These are phyloP conservation scores for Oceanodroma leucorhoa DNA, from an alignment of 2,797 vertebrate genomes.

Conservation along the genomic window DNA sequence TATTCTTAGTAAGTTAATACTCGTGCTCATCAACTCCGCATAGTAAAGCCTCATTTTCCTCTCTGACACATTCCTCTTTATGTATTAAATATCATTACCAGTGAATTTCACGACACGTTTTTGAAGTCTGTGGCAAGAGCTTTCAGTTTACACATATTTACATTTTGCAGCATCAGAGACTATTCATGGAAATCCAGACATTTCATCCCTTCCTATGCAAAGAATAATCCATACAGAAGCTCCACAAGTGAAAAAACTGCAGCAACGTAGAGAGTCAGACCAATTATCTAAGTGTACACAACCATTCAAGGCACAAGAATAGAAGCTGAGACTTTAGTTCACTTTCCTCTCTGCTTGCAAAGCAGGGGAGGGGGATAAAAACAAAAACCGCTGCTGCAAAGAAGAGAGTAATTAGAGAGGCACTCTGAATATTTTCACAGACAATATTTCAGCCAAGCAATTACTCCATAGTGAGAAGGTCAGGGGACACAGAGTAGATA, in stretches of 20 bases:
- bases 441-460: background rate
- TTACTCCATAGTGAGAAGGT: background rate
- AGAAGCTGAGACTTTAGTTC: background rate
- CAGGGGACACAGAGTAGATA: background rate
- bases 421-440: conserved; percentile 9
- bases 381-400: background rate
- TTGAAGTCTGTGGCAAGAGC: conserved; percentile 11
- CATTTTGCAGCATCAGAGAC: background rate
- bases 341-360: background rate
- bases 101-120: background rate
- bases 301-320: background rate
- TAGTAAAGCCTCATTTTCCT: background rate
- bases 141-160: conserved; percentile 22
- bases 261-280: background rate
- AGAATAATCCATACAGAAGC: background rate
- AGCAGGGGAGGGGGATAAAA: background rate
- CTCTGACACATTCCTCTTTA: background rate
- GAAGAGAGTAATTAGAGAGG: conserved; percentile 1
- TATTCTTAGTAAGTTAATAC: background rate
- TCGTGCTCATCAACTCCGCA: background rate
- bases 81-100: conserved; percentile 1
- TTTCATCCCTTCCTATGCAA: background rate
- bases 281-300: background rate
- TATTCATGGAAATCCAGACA: background rate
- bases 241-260: background rate